Percentiles rank a stretch among this genome's conserved stretches.
phyloP scores from a whole-genome alignment of 30 jellyfish, hydroid and myxozoan species.

The Cassiopea xamachana region DNA sequence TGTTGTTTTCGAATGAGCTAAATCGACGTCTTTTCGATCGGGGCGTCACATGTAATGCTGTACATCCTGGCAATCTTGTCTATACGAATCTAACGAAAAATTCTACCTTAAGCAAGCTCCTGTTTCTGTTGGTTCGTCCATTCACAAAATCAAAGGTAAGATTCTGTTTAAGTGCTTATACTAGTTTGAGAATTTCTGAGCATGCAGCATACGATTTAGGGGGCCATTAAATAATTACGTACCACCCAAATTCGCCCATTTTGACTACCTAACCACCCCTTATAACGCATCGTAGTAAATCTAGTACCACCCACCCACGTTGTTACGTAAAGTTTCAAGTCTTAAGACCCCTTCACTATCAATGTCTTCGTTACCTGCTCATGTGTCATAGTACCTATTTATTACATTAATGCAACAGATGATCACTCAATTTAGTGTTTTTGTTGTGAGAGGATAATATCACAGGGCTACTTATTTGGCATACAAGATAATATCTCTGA shows the following conservation, averaged over 20 bases:
- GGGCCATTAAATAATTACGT: background rate
- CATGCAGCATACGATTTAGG: background rate
- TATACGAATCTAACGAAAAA: conserved; percentile 70
- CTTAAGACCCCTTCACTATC: no score
- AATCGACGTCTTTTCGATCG: conserved; percentile 78
- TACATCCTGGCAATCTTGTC: conserved; percentile 91
- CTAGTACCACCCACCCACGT: no score
- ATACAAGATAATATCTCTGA: no score
- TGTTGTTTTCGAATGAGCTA: conserved; percentile 84
- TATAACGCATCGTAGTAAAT: no score
- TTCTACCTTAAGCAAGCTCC: conserved; percentile 45
- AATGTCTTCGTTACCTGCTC: no score
- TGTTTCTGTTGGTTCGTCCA: conserved; percentile 77
- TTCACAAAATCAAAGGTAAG: conserved; percentile 92
- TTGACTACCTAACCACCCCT: no score
- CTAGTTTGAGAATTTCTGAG: background rate
- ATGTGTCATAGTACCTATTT: no score
- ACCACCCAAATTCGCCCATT: background rate
- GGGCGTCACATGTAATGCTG: conserved; percentile 93
- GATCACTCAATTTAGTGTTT: no score
- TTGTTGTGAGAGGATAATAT: no score
- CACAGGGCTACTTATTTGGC: no score
- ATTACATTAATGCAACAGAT: no score
- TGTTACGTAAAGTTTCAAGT: no score
- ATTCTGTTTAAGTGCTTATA: background rate